Percentiles rank a stretch among this genome's conserved stretches.
These are phyloP conservation scores for Drosophila ficusphila DNA, from an alignment of 1,140 invertebrate genomes.

Conservation along the genomic window DNA sequence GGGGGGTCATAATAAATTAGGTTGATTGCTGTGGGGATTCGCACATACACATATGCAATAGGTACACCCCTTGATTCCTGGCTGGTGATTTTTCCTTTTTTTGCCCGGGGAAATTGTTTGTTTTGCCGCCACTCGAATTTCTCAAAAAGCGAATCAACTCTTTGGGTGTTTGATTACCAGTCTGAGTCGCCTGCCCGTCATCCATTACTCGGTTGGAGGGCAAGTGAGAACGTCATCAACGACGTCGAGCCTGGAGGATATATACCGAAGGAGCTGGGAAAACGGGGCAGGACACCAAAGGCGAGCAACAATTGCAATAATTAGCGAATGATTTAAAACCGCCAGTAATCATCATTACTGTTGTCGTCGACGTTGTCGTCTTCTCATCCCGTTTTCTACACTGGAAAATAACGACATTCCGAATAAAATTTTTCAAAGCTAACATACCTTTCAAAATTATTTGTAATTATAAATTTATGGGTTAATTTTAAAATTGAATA, in stretches of 20 bases:
- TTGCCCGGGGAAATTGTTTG: slow-evolving; percentile 43
- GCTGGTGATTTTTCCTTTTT: neutral
- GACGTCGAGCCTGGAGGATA: slow-evolving; percentile 9
- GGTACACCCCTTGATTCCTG: slow-evolving; percentile 4
- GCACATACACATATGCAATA: slow-evolving; percentile 12
- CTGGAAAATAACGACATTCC: neutral
- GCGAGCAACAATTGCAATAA: slow-evolving; percentile 78
- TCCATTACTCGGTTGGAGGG: slow-evolving; percentile 62
- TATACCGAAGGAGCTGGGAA: neutral
- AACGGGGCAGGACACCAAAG: slow-evolving; percentile 6
- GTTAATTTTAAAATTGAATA: too few species aligned
- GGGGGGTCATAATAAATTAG: slow-evolving; percentile 68
- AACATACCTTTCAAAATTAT: too few species aligned
- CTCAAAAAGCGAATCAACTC: slow-evolving; percentile 63
- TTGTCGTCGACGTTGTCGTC: slow-evolving; percentile 53
- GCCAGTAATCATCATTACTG: slow-evolving; percentile 80
- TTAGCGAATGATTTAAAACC: slow-evolving; percentile 82
- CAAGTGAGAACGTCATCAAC: slow-evolving; percentile 49
- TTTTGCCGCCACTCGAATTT: slow-evolving; percentile 41
- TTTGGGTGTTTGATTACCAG: slow-evolving; percentile 69
- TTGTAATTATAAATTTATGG: too few species aligned
- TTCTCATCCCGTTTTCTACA: neutral
- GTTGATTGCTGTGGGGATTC: slow-evolving; percentile 68
- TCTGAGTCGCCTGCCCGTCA: slow-evolving; percentile 52
- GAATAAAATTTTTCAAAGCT: too few species aligned